phyloP scores from a whole-genome alignment of 2,888 invertebrate genomes.

The Troglohyphantes excavatus region DNA sequence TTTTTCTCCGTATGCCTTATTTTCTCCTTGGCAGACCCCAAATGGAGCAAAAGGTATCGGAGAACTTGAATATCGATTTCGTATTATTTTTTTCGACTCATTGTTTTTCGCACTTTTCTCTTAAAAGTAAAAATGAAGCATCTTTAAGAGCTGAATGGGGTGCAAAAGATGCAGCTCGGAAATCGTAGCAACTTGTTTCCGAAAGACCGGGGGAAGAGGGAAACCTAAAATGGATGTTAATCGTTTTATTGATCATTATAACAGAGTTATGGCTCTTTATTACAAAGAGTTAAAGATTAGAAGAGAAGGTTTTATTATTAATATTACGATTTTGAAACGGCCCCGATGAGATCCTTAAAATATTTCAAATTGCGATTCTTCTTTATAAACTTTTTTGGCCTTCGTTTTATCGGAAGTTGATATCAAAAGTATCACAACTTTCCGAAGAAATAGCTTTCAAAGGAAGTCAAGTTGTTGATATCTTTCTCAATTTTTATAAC shows the following conservation, averaged over 20 bases:
- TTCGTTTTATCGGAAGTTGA: too few relatives aligned
- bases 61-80: slow-evolving; percentile 70
- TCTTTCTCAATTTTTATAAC: too few relatives aligned
- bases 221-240: slow-evolving; percentile 63
- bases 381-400: neutral
- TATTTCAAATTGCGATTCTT: neutral
- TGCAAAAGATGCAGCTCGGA: slow-evolving; percentile 20
- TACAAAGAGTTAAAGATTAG: slow-evolving; percentile 29
- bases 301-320: slow-evolving; percentile 55
- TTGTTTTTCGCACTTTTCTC: slow-evolving; percentile 43
- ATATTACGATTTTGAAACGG: slow-evolving; percentile 13
- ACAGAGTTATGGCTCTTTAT: slow-evolving; percentile 70
- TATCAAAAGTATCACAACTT: too few relatives aligned
- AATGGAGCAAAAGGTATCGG: slow-evolving; percentile 69
- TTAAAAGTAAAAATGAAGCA: slow-evolving; percentile 68
- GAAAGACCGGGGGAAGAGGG: slow-evolving; percentile 22
- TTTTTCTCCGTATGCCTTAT: slow-evolving; percentile 61
- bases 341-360: slow-evolving; percentile 4
- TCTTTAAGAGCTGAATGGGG: slow-evolving; percentile 36
- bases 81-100: slow-evolving; percentile 71
- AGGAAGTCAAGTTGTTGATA: too few relatives aligned
- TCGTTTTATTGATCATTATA: slow-evolving; percentile 76
- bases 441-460: too few relatives aligned
- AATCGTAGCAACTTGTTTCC: neutral
- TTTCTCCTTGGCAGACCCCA: slow-evolving; percentile 61